Percentiles rank a stretch among this genome's conserved stretches.
Conservation (phyloP, 2,888 invertebrate species). For the Pilophorus perplexus region DNA sequence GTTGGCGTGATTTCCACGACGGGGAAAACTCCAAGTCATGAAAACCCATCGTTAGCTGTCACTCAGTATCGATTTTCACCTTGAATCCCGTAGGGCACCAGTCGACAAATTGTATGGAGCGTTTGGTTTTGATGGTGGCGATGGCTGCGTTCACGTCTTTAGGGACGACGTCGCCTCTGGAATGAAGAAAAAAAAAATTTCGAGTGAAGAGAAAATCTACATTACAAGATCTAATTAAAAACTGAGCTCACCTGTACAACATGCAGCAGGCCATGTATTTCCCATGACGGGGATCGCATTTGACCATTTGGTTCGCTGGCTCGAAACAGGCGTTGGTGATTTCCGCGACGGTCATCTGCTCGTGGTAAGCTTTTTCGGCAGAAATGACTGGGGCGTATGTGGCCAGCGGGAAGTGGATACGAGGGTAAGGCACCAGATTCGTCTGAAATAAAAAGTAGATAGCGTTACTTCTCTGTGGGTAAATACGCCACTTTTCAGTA, state of each 20-base stretch:
- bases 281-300: conserved; percentile 56
- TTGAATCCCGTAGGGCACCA: conserved; percentile 53
- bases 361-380: conserved; percentile 59
- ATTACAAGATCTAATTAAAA: background rate
- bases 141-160: conserved; percentile 60
- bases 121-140: conserved; percentile 60
- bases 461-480: background rate
- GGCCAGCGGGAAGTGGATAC: conserved; percentile 63
- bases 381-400: conserved; percentile 60
- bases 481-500: too few species aligned
- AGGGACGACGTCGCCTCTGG: conserved; percentile 52
- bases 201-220: background rate
- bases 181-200: conserved; percentile 14
- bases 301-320: conserved; percentile 58
- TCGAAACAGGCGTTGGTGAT: conserved; percentile 64
- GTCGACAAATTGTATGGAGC: conserved; percentile 53
- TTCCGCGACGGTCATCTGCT: conserved; percentile 59
- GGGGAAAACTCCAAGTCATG: too few species aligned
- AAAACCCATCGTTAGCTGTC: too few species aligned
- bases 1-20: too few species aligned
- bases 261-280: conserved; percentile 60
- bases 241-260: conserved; percentile 51
- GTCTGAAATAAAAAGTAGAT: conserved; percentile 55
- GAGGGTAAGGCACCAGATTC: conserved; percentile 61
- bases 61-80: conserved; percentile 49